Base-by-base conservation (phyloP, 2,888 invertebrate species). In the Petrolisthes manimaculis region DNA sequence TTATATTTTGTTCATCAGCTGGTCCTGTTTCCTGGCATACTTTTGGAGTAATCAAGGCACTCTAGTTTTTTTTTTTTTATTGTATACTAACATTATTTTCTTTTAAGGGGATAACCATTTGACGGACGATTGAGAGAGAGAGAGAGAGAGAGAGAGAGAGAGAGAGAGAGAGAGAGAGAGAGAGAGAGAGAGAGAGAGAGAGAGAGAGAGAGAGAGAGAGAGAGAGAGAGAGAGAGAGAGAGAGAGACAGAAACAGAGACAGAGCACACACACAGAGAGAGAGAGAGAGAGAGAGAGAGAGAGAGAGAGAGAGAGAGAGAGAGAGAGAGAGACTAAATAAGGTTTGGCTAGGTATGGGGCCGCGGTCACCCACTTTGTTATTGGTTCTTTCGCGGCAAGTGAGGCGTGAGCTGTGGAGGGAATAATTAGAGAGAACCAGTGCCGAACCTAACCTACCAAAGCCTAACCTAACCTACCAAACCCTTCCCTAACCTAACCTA, bases 171-270 rank as follows among this genome's bases (percentile, higher is more conserved):
- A 54, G 53, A 78, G 54, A 54, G 54, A 78, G 78, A 78, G 54
- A 78, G 54, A 54, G 78, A 78, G 78, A 54, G 54, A 54, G 78
- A 78, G 78, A 78, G 54, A 54, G 78, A 78, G 78, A 54, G 78
- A 78, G 78, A 54, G 78, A 54, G 78, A 54, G 78, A 78, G 54
- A 54, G 78, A 78, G 78, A 78, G 53, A 53, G 53, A 74, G 21
- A 74, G 8, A 14, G n/a, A 74, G 5, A n/a, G 74, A 5, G n/a
- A n/a, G 74, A n/a, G 21, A 74, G 21, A 21, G n/a, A 21, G 74
- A 74, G 74, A 74, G 74, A n/a, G 21, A 5, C 12, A 74, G 74
- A 74, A 61, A 61, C 14, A 61, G 14, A 14, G 61, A 61, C 8
- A 14, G 61, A n/a, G n/a, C n/a, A n/a, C n/a, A 74, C 8, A 21